phyloP scores from a whole-genome alignment of 1,140 invertebrate species.

The Neodiprion virginianus region DNA sequence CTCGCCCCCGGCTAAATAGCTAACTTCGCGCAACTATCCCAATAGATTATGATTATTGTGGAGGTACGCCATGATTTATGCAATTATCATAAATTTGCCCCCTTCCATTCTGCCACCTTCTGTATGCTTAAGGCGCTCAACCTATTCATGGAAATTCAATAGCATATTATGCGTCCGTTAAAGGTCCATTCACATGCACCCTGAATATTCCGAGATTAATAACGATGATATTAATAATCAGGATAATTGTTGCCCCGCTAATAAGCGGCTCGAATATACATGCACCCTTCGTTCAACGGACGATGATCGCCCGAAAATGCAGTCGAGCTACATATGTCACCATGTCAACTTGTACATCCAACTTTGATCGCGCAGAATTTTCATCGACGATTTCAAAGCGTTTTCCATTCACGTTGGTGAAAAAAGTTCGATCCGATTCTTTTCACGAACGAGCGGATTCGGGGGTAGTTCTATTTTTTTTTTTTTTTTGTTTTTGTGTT shows the following conservation, averaged over 20 bases:
- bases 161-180: conserved; percentile 53
- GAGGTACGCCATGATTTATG: conserved; percentile 63
- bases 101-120: conserved; percentile 48
- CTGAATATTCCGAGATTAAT: background rate
- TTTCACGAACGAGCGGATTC: too few species aligned
- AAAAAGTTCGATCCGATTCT: too few species aligned
- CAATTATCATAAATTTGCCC: conserved; percentile 61
- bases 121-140: conserved; percentile 55
- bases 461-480: too few species aligned
- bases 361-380: too few species aligned
- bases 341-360: too few species aligned
- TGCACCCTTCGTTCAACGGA: too few species aligned
- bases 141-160: conserved; percentile 58
- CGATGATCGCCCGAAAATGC: too few species aligned
- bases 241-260: background rate
- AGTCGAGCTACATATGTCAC: too few species aligned
- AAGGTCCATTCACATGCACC: conserved; percentile 2
- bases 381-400: too few species aligned
- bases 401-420: too few species aligned
- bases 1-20: conserved; percentile 60
- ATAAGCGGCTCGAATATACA: too few species aligned
- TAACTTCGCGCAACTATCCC: conserved; percentile 61
- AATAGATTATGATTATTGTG: conserved; percentile 64
- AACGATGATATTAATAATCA: background rate
- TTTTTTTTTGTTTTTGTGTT: too few species aligned